Evolutionary conservation across 1,140 invertebrate genomes (phyloP).

Genomic region (Heliconius congener): DNA sequence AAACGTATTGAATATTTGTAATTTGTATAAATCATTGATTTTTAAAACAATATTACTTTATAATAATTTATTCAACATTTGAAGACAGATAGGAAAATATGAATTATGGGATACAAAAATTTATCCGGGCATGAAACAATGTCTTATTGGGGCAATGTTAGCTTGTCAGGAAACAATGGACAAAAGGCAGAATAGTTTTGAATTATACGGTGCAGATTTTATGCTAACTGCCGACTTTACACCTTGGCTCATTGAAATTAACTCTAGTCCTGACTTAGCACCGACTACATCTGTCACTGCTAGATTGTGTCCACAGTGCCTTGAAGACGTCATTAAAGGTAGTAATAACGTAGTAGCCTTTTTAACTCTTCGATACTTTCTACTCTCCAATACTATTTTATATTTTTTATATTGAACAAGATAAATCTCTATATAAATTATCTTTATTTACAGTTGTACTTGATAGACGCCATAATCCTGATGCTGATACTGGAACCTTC

Average conservation of each 20-base stretch:
- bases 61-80: conserved; percentile 57
- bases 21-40: neutral
- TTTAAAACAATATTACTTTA: neutral
- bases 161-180: conserved; percentile 94
- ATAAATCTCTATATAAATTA: conserved; percentile 3
- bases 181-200: conserved; percentile 93
- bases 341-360: conserved; percentile 19
- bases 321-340: conserved; percentile 97
- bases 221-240: conserved; percentile 94
- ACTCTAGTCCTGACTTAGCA: conserved; percentile 95
- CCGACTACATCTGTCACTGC: conserved; percentile 94
- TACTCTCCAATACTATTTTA: neutral
- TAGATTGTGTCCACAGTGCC: conserved; percentile 90
- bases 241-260: conserved; percentile 97
- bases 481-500: conserved; percentile 92
- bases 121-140: conserved; percentile 94
- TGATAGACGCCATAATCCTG: conserved; percentile 89
- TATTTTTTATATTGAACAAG: neutral
- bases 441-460: conserved; percentile 88
- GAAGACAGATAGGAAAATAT: conserved; percentile 86
- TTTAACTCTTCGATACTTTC: no score
- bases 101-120: conserved; percentile 91
- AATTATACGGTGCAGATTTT: conserved; percentile 96
- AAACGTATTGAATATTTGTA: neutral
- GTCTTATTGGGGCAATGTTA: conserved; percentile 92